Conservation (phyloP, 2,888 invertebrate species). For the Pycnomerus fuliginosus region DNA sequence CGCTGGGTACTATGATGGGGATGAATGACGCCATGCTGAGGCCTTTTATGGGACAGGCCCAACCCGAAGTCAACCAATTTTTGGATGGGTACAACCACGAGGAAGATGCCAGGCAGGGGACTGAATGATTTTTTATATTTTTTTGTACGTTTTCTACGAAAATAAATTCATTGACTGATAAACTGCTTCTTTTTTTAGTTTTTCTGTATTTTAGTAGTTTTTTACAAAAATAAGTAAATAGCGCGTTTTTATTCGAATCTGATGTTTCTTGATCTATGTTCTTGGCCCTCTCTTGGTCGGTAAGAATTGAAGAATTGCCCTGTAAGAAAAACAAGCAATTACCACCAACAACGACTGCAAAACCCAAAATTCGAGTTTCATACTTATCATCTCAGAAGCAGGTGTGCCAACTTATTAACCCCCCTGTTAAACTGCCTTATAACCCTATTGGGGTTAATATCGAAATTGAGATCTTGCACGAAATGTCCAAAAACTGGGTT, state of each 20-base stretch:
- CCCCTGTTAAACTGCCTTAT: slow-evolving; percentile 14
- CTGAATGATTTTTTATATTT: background rate
- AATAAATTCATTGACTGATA: background rate
- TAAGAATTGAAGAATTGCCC: background rate
- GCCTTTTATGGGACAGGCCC: slow-evolving; percentile 34
- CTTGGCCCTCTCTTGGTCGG: background rate
- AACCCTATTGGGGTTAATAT: slow-evolving; percentile 13
- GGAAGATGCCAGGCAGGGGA: too few relatives aligned
- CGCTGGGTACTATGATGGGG: slow-evolving; percentile 23
- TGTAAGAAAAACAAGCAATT: background rate
- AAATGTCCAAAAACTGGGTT: slow-evolving; percentile 27
- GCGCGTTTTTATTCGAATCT: background rate
- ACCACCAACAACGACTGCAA: too few relatives aligned
- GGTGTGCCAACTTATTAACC: slow-evolving; percentile 9
- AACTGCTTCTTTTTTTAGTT: background rate
- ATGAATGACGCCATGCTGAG: slow-evolving; percentile 23
- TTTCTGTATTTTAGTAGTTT: background rate
- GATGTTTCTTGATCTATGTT: background rate
- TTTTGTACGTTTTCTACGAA: background rate
- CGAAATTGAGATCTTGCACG: slow-evolving; percentile 20
- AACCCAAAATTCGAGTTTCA: too few relatives aligned
- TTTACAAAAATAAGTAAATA: background rate
- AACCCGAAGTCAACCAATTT: slow-evolving; percentile 20
- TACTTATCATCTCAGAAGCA: slow-evolving; percentile 14
- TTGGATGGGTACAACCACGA: slow-evolving; percentile 10